Evolutionary conservation across 2,797 vertebrate species (phyloP).

Genomic region (Pogonophryne albipinna): DNA sequence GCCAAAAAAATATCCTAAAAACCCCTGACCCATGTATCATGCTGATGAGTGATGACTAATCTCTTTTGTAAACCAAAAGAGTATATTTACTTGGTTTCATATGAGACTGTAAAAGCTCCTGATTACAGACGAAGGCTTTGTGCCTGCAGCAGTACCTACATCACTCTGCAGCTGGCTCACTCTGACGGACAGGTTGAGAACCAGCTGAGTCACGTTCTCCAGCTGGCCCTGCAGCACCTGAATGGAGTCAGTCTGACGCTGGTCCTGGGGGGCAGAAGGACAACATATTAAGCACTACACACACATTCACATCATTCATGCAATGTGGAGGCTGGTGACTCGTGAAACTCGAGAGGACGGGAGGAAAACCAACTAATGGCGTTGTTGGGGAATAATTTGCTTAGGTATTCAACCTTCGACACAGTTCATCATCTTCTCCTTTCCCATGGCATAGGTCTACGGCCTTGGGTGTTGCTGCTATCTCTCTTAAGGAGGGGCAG

Average conservation of each 20-base stretch:
- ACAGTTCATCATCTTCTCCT: no score
- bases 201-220: slow-evolving; percentile 91
- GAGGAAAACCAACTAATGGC: no score
- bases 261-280: slow-evolving; percentile 85
- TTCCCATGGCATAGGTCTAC: no score
- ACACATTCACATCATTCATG: neutral
- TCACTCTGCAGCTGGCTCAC: slow-evolving; percentile 90
- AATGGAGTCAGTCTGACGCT: slow-evolving; percentile 96
- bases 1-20: no score
- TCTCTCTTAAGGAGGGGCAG: no score
- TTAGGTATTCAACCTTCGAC: no score
- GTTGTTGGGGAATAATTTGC: no score
- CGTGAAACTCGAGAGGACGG: no score
- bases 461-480: no score
- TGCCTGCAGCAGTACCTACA: slow-evolving; percentile 78
- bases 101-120: neutral
- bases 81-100: slow-evolving; percentile 24
- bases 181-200: slow-evolving; percentile 91
- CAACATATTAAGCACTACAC: slow-evolving; percentile 3
- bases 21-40: neutral
- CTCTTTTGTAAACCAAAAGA: neutral
- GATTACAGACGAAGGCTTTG: slow-evolving; percentile 35
- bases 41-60: slow-evolving; percentile 10
- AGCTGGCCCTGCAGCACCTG: slow-evolving; percentile 93
- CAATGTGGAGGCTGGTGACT: no score